These are phyloP conservation scores for Dicycla oo DNA, from an alignment of 2,888 invertebrate genomes.

Conservation along the genomic window DNA sequence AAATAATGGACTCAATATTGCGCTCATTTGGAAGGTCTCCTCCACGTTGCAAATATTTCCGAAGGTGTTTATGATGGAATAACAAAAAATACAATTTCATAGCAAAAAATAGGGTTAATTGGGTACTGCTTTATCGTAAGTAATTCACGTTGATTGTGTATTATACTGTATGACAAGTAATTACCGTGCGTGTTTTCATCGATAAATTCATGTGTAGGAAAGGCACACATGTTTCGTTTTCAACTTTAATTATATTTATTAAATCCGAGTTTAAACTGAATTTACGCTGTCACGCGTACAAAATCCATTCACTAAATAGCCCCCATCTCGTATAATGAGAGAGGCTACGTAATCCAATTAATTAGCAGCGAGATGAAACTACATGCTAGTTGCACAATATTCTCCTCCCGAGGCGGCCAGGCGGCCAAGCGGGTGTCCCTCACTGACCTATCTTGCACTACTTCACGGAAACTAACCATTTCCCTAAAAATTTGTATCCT, in stretches of 20 bases:
- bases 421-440: constrained; percentile 35
- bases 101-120: constrained; percentile 32
- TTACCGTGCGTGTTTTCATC: constrained; percentile 20
- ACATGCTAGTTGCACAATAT: constrained; percentile 77
- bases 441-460: constrained; percentile 62
- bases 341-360: constrained; percentile 85
- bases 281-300: constrained; percentile 79
- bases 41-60: constrained; percentile 79
- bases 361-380: constrained; percentile 83
- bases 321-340: constrained; percentile 83
- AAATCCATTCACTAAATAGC: constrained; percentile 85
- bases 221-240: constrained; percentile 59
- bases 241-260: constrained; percentile 78
- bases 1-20: constrained; percentile 86
- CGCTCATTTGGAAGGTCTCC: constrained; percentile 80
- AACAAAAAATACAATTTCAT: constrained; percentile 68
- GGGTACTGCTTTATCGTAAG: neutral
- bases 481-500: constrained; percentile 69
- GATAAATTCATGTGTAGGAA: constrained; percentile 42
- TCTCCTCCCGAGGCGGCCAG: constrained; percentile 50
- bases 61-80: constrained; percentile 79
- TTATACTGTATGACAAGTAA: constrained; percentile 15
- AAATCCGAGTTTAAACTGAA: constrained; percentile 77
- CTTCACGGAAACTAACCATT: constrained; percentile 66
- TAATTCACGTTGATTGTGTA: constrained; percentile 12